phyloP scores from a whole-genome alignment of 1,140 invertebrate genomes.

The Lepeophtheirus salmonis region DNA sequence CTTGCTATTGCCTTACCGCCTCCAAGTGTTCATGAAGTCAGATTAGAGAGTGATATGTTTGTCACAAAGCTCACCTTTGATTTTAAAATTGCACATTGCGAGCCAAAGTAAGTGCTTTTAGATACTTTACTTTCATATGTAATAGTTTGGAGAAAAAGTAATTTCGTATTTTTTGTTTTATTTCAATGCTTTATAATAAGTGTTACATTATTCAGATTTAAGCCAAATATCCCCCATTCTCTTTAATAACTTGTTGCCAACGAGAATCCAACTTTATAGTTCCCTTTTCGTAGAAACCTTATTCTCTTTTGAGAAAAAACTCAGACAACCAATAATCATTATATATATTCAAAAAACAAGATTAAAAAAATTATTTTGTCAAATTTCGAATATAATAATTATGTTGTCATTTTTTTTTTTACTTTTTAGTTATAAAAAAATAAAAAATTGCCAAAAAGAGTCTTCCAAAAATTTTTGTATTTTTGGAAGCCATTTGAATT shows the following conservation, averaged over 20 bases:
- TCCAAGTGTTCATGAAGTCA: conserved; percentile 85
- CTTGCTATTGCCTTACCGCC: conserved; percentile 83
- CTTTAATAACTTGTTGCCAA: no score
- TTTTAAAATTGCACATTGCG: conserved; percentile 86
- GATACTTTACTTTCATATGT: not conserved
- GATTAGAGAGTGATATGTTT: conserved; percentile 88
- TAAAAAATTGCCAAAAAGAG: not conserved
- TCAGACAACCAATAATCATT: not conserved
- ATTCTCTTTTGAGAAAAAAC: no score
- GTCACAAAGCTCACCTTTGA: conserved; percentile 87
- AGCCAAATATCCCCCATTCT: no score
- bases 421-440: not conserved
- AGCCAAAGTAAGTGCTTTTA: conserved; percentile 54
- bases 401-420: not conserved
- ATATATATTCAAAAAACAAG: not conserved
- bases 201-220: no score
- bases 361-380: not conserved
- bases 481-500: not conserved
- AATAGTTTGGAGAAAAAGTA: no score
- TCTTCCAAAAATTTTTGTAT: not conserved
- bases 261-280: no score
- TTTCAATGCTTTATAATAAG: no score
- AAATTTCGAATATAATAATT: not conserved
- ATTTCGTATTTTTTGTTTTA: no score
- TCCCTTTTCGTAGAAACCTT: no score